Percentiles rank a stretch among this genome's conserved stretches.
These are phyloP conservation scores for Heterodera schachtii DNA, from an alignment of 1,140 invertebrate species.

Conservation along the genomic window DNA sequence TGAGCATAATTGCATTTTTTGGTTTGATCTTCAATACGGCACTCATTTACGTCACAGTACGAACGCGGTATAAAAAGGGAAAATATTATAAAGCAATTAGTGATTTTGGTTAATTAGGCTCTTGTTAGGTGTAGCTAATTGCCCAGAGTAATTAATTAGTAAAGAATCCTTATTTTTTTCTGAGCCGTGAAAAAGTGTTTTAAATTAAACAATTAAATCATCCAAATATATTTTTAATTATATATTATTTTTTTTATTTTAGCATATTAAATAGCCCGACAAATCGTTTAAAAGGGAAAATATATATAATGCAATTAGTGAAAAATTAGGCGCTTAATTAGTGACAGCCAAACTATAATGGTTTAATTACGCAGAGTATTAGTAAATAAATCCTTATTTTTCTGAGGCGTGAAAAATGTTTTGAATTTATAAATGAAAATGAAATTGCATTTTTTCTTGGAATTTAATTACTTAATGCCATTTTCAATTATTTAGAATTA, in stretches of 20 bases:
- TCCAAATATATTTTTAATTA: background rate
- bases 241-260: background rate
- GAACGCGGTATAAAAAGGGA: slow-evolving; percentile 5
- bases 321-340: slow-evolving; percentile 29
- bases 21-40: slow-evolving; percentile 6
- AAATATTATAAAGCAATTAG: background rate
- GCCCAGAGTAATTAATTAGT: background rate
- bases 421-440: too few species aligned
- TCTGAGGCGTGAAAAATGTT: too few species aligned
- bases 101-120: background rate
- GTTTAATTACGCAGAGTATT: too few species aligned
- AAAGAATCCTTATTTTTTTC: background rate
- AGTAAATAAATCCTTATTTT: too few species aligned
- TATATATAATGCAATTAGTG: too few species aligned
- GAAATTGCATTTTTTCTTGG: too few species aligned
- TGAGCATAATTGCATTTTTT: slow-evolving; percentile 3
- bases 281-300: slow-evolving; percentile 37
- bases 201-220: background rate
- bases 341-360: too few species aligned
- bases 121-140: background rate
- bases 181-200: background rate
- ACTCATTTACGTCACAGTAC: slow-evolving; percentile 22
- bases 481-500: too few species aligned
- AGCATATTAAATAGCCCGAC: slow-evolving; percentile 8
- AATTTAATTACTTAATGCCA: too few species aligned